Base-by-base conservation (phyloP, 2,797 vertebrate species). In the Falco novaeseelandiae region DNA sequence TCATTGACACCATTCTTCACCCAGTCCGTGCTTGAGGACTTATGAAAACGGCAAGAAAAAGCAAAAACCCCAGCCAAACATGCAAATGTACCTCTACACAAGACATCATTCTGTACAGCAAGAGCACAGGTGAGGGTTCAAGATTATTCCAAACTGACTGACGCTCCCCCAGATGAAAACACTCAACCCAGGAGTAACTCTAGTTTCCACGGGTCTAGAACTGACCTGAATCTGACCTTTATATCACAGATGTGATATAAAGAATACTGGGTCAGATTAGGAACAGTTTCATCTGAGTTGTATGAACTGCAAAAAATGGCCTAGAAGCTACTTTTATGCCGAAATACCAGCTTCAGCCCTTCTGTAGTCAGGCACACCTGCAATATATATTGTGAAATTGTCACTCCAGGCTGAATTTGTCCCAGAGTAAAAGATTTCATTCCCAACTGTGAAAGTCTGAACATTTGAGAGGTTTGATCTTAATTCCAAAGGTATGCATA, bases 401-500 rank as follows among this genome's bases (percentile, higher is more conserved):
- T 93, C 74, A 92, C 74, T 92, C 44, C 77, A 80, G 74, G 67
- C 88, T 84, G 83, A 90, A 67, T 89, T 85, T 87, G 36, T 70
- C 55, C 63, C 29, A 54, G 2, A 94, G 55, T 38, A 81, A 65
- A 91, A 88, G 44, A 83, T 25, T 38, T 84, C 14, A 69, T 94
- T 90, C 52, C 66, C 66, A 88, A 0, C 73, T 49, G 77, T 62
- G 76, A 93, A 62, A 22, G 40, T 70, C 73, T 94, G 42, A 93
- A 80, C 52, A 80, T 89, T 52, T 10, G 8, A 89, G 86, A 87
- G 59, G 71, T 36, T 95, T 93, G 80, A 95, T 94, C 73, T 95
- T 85, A 74, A 90, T 38, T 67, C 27, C 40, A 70, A 90, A 93
- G 67, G 15, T 92, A 95, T 77, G 81, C 63, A 81, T 70, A 94